Evolutionary conservation across 1,140 invertebrate genomes (phyloP), one percentile per base, ranked within the genome.

Genomic region (Episyrphus balteatus): DNA sequence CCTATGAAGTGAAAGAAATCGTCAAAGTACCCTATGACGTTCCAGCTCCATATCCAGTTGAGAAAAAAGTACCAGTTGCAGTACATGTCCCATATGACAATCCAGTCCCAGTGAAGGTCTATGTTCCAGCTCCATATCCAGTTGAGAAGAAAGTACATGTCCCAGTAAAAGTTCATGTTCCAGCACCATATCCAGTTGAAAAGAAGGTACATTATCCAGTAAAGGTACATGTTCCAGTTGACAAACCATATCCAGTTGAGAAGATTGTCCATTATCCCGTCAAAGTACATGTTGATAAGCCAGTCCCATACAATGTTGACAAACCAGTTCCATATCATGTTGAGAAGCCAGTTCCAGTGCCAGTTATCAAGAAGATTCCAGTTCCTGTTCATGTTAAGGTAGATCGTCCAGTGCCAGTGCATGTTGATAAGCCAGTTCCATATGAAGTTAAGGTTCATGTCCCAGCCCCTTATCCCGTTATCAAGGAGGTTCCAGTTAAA

Each of bases 221-320:
- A 11, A 82, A 82, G 58, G 79, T 84, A 33, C 75, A 76, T 32
- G 78, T 83, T 44, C 78, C 80, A 53, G 75, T 83, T 19, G 75
- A 74, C 46, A 75, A 82, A 36, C 83, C 83, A 1, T 78, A 80
- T 45, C 79, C 82, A 31, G 81, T 86, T 0, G 82, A 84, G 57
- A 84, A 84, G 62, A 74, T 76, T 33, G 75, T 84, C 14, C 83
- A 81, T 48, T 79, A 79, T 58, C 75, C 80, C 40, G 82, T 84
- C 5, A 79, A 84, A 57, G 82, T 85, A 21, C 81, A 69, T 3
- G 75, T 81, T 32, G 81, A 83, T 37, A 71, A 74, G 52, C 78
- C 77, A 38, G 73, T 78, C n/a, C 77, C 80, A 5, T 75, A 81
- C 42, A 77, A 80, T 50, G 72, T 80, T 0, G 77, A 79, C 55